phyloP scores from a whole-genome alignment of 2,888 invertebrate genomes.

The Deilephila elpenor region DNA sequence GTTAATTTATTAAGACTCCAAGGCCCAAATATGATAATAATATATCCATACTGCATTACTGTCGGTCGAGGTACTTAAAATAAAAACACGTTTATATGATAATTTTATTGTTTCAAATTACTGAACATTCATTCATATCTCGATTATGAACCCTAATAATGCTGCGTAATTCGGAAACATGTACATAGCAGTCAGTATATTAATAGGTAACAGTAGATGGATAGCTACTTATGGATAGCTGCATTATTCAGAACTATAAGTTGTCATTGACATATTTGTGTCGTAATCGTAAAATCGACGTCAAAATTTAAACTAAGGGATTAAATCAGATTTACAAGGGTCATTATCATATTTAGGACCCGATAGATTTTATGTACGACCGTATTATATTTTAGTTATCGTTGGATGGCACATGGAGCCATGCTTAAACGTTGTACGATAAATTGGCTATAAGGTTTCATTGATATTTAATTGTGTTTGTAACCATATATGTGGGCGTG shows the following conservation, averaged over 20 bases:
- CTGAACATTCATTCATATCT: too few relatives aligned
- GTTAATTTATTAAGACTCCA: too few relatives aligned
- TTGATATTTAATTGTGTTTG: slow-evolving; percentile 55
- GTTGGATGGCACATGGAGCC: background rate
- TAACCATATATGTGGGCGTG: slow-evolving; percentile 80
- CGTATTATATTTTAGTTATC: background rate
- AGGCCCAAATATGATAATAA: too few relatives aligned
- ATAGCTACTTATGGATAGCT: background rate
- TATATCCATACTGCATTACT: too few relatives aligned
- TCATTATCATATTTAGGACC: slow-evolving; percentile 26
- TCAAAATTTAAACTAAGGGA: slow-evolving; percentile 44
- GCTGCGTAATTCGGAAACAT: too few relatives aligned
- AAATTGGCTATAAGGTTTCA: slow-evolving; percentile 46
- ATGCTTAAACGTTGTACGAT: slow-evolving; percentile 33
- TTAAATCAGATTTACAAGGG: slow-evolving; percentile 44
- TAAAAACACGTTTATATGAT: too few relatives aligned
- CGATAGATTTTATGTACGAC: slow-evolving; percentile 34
- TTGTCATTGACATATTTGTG: slow-evolving; percentile 33
- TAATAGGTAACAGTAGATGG: background rate
- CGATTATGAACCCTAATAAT: too few relatives aligned
- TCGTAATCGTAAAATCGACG: slow-evolving; percentile 39
- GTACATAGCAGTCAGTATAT: too few relatives aligned
- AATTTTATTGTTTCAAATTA: too few relatives aligned
- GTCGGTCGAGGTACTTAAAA: too few relatives aligned
- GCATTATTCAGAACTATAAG: background rate